phyloP scores from a whole-genome alignment of 2,113 vertebrate genomes.

The Leucopsar rothschildi region DNA sequence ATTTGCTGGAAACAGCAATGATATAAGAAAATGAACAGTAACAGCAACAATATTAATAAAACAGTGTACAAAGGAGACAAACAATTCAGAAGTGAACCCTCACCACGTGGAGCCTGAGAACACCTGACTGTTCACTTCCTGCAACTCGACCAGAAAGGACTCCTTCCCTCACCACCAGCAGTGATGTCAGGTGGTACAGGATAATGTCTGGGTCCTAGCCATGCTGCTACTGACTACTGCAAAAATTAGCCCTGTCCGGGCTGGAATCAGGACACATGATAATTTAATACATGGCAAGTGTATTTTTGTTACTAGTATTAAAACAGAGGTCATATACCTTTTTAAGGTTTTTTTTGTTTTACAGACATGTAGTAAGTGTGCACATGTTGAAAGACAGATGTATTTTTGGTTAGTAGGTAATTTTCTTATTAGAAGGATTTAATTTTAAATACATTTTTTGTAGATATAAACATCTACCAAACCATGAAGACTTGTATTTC shows the following conservation, averaged over 20 bases:
- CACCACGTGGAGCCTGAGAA: rapidly evolving
- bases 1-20: background rate
- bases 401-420: background rate
- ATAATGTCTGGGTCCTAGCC: background rate
- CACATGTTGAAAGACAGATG: background rate
- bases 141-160: rapidly evolving
- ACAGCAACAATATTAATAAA: background rate
- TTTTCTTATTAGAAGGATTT: background rate
- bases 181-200: background rate
- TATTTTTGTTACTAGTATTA: background rate
- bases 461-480: background rate
- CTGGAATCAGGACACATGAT: background rate
- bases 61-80: background rate
- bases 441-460: background rate
- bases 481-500: background rate
- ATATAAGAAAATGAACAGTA: background rate
- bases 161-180: background rate
- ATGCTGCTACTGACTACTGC: background rate
- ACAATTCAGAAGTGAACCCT: background rate
- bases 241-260: background rate
- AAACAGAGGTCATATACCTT: background rate
- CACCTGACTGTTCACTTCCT: rapidly evolving
- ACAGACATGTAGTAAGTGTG: background rate
- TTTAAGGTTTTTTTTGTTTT: background rate
- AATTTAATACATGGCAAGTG: background rate